Conservation (phyloP, 2,888 invertebrate species). For the Caenorhabditis uteleia region DNA sequence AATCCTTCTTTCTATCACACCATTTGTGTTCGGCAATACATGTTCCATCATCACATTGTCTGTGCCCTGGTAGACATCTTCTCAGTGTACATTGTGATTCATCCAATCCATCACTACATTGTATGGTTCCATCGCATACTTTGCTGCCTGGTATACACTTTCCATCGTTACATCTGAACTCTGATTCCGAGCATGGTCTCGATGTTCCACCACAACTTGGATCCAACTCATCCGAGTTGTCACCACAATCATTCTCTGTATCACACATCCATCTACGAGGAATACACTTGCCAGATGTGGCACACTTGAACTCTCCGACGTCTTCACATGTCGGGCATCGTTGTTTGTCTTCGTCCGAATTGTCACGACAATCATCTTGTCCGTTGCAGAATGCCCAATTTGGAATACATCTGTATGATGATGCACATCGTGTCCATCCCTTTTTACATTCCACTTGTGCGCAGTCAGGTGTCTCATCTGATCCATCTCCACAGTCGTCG, state of each 20-base stretch:
- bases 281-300: conserved; percentile 73
- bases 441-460: conserved; percentile 89
- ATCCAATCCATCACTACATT: conserved; percentile 96
- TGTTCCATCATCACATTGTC: conserved; percentile 67
- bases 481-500: conserved; percentile 94
- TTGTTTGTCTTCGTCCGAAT: conserved; percentile 81
- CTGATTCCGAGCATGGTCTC: conserved; percentile 71
- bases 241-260: conserved; percentile 87
- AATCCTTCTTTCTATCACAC: conserved; percentile 68
- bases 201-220: conserved; percentile 76
- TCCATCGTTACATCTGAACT: conserved; percentile 74
- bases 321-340: conserved; percentile 80
- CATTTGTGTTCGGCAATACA: conserved; percentile 67
- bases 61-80: conserved; percentile 60
- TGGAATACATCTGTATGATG: conserved; percentile 80
- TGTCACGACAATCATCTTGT: conserved; percentile 86
- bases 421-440: conserved; percentile 77
- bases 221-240: conserved; percentile 80
- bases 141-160: conserved; percentile 93
- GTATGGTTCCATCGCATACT: conserved; percentile 90
- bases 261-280: conserved; percentile 77
- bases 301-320: conserved; percentile 88
- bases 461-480: conserved; percentile 92
- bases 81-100: conserved; percentile 64
- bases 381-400: conserved; percentile 98